Percentiles rank a stretch among this genome's conserved stretches.
These are phyloP conservation scores for Sarcophaga variegata DNA, from an alignment of 2,888 invertebrate species.

Conservation along the genomic window DNA sequence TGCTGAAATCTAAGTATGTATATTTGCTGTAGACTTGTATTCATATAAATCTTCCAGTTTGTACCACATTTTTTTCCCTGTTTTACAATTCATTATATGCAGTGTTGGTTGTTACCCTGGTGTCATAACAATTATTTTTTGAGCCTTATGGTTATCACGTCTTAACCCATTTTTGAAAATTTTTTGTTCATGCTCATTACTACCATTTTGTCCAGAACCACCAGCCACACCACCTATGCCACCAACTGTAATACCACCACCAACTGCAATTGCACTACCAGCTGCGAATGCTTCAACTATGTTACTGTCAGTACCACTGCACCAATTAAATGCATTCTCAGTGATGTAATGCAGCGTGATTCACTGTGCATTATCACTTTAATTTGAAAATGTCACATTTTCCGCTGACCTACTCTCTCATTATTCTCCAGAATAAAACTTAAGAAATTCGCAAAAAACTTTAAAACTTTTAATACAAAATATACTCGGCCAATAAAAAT, in stretches of 20 bases:
- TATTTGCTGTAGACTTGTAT: constrained; percentile 46
- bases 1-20: constrained; percentile 67
- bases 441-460: no score
- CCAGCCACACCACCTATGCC: neutral
- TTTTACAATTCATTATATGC: neutral
- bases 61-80: constrained; percentile 53
- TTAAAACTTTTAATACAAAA: no score
- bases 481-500: no score
- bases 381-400: constrained; percentile 55
- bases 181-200: constrained; percentile 1
- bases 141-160: constrained; percentile 47
- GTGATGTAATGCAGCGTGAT: neutral
- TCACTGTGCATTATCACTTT: neutral
- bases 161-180: constrained; percentile 14
- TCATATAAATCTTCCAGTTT: constrained; percentile 59
- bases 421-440: neutral
- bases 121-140: constrained; percentile 57
- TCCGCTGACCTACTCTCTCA: constrained; percentile 19
- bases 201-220: neutral
- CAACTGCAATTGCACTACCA: neutral
- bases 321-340: neutral
- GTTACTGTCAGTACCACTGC: neutral
- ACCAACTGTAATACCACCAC: neutral
- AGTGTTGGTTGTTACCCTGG: constrained; percentile 40
- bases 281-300: neutral